Base-by-base conservation (phyloP, 2,113 vertebrate genomes). In the Nibea albiflora region DNA sequence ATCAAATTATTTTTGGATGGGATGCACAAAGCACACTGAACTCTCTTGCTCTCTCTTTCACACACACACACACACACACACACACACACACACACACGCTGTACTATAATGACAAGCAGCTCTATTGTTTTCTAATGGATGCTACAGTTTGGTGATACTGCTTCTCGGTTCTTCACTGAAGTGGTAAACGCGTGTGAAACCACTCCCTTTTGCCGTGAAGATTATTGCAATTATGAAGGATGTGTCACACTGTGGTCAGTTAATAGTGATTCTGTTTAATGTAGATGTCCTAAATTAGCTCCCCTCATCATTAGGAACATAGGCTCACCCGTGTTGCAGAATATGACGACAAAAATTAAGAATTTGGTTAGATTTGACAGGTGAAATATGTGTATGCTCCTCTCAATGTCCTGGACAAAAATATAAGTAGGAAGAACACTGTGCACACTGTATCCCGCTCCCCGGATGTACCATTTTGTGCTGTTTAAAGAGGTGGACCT, bases 1-100 rank as follows among this genome's bases (percentile, higher is more conserved):
- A 87, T 92, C 77, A 88, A 88, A 94, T 91, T 82, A 89, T 57
- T 31, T 50, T 60, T 54, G 67, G 85, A 76, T 75, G 47, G 63
- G 54, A 78, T 35, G 76, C 82, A 83, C 24, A 76, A 73, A 72
- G 47, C 66, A 74, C 49, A 58, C 42, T 64, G 42, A 35, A 35
- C 60, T 60, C 46, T 8, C 14, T 6, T 1, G 14, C 61, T n/a
- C 73, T 1, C 20, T 4, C 68, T 52, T 12, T 82, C 52, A 28
- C 24, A 16, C 35, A 35, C 42, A 42, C 42, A n/a, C n/a, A n/a
- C 42, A 44, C 42, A 44, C 42, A 44, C 10, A 44, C 42, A 44
- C 44, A 44, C 44, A 44, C 44, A 6, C 49, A 11, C 67, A 56
- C n/a, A 88, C 63, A 42, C 24, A 20, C 46, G 26, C 62, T 31